Evolutionary conservation across 2,888 invertebrate genomes (phyloP), one percentile per base, ranked within the genome.

Genomic region (Phrixothrix hirtus): DNA sequence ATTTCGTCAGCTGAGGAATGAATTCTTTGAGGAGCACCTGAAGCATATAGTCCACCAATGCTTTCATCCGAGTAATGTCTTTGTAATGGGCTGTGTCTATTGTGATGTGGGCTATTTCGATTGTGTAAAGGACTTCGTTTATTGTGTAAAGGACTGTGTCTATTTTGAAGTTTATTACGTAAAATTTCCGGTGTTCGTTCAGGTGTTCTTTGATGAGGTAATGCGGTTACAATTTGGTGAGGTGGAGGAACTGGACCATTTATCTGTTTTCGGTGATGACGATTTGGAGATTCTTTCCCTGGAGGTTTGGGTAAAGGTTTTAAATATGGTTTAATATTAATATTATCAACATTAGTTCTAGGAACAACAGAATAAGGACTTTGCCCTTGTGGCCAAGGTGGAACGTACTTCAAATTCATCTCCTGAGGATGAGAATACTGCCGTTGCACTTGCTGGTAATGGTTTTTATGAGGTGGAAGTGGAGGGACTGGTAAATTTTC

Each of bases 1-100:
- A 90, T 82, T 73, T 91, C 91, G 69, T 91, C 89, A 1, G 89
- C 90, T 1, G 89, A 91, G 3, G 90, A 89, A 68, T 87, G 87
- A 1, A 85, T 84, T 27, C 85, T 76, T 11, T 83, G 83, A 56
- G 80, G 74, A 5, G 70, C 70, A 14, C 72, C 70, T 10, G 66
- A 64, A 17, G 65, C 62, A 46, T 72, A 75, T 21, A 74, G 57
- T 2, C 75, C 74, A 12, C 84, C 79, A 7, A 86, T 70, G 62
- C 85, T 85, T 65, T 86, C 86, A 58, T 86, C 85, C 0, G 85
- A 85, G 43, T 85, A 81, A 46, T 85, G 86, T 31, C 86, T 75
- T 16, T 85, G 83, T 25, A 86, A 68, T 31, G 82, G 77, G 62
- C 74, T 74, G 45, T 72, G 73, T 11, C 74, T 64, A 45, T 72